Percentiles rank a stretch among this genome's conserved stretches.
Conservation (phyloP, 2,888 invertebrate genomes). For the Xanthostigma xanthostigma region DNA sequence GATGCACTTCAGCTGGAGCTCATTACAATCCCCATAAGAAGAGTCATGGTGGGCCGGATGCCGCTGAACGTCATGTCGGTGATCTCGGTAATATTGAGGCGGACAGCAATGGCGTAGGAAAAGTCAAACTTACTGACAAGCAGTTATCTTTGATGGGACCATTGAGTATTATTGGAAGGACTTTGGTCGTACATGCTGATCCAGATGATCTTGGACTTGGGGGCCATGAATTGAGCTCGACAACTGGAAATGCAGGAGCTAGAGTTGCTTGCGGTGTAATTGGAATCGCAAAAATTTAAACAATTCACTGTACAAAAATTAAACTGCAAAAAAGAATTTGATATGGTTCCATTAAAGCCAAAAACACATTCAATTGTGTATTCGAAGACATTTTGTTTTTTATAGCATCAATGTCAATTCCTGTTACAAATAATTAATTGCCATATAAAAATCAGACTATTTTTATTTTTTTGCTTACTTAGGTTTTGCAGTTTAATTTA, state of each 20-base stretch:
- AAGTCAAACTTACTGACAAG: slow-evolving; percentile 46
- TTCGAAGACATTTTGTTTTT: not conserved
- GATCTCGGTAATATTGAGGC: slow-evolving; percentile 79
- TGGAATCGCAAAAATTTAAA: slow-evolving; percentile 43
- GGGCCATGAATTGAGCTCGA: slow-evolving; percentile 81
- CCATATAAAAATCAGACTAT: not conserved
- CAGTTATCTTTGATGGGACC: slow-evolving; percentile 51
- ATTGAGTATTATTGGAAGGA: slow-evolving; percentile 69
- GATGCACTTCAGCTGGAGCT: slow-evolving; percentile 86
- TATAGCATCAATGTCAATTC: no score
- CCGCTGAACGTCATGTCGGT: slow-evolving; percentile 66
- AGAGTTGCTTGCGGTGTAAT: slow-evolving; percentile 82
- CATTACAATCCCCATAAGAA: slow-evolving; percentile 79
- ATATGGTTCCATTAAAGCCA: slow-evolving; percentile 5
- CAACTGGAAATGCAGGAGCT: slow-evolving; percentile 89
- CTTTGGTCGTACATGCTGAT: slow-evolving; percentile 83
- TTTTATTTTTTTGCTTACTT: no score
- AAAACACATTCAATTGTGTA: not conserved
- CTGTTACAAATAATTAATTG: not conserved
- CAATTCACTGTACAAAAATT: slow-evolving; percentile 15
- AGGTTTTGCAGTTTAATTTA: no score
- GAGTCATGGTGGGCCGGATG: slow-evolving; percentile 71
- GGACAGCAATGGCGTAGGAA: slow-evolving; percentile 43
- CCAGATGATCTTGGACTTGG: slow-evolving; percentile 87
- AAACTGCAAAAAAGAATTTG: slow-evolving; percentile 3